These are phyloP conservation scores for Lates japonicus DNA, from an alignment of 2,797 vertebrate genomes.

Conservation along the genomic window DNA sequence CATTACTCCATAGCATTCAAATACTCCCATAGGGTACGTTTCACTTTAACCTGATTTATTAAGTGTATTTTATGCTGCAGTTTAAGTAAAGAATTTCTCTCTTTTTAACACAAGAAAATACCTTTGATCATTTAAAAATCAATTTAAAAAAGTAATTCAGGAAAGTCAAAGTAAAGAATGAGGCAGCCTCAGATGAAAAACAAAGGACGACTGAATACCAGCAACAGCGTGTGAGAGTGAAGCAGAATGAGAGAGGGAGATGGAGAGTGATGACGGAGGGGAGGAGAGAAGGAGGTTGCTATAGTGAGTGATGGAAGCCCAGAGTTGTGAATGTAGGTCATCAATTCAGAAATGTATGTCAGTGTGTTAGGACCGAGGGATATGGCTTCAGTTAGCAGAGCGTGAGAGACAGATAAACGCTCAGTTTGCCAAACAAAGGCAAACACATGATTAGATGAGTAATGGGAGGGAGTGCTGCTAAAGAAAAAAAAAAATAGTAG, in stretches of 20 bases:
- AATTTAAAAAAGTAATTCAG: no score
- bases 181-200: not conserved
- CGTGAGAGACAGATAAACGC: slow-evolving; percentile 20
- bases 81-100: no score
- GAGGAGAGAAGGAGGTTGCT: slow-evolving; percentile 10
- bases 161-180: not conserved
- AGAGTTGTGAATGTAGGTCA: slow-evolving; percentile 80
- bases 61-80: no score
- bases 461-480: not conserved
- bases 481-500: not conserved
- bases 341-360: slow-evolving; percentile 80
- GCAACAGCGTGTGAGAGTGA: slow-evolving; percentile 1
- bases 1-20: no score
- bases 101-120: no score
- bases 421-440: not conserved
- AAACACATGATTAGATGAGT: slow-evolving; percentile 28
- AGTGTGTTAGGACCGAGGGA: slow-evolving; percentile 69
- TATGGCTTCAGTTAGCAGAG: slow-evolving; percentile 35
- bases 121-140: no score
- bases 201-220: not conserved
- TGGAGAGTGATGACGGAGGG: not conserved
- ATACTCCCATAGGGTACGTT: no score
- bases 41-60: no score
- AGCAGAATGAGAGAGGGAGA: slow-evolving; percentile 10
- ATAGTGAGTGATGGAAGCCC: slow-evolving; percentile 42